Percentiles rank a stretch among this genome's conserved stretches.
These are phyloP conservation scores for Pantherophis vulpinus DNA, from an alignment of 2,797 vertebrate genomes.

Conservation along the genomic window DNA sequence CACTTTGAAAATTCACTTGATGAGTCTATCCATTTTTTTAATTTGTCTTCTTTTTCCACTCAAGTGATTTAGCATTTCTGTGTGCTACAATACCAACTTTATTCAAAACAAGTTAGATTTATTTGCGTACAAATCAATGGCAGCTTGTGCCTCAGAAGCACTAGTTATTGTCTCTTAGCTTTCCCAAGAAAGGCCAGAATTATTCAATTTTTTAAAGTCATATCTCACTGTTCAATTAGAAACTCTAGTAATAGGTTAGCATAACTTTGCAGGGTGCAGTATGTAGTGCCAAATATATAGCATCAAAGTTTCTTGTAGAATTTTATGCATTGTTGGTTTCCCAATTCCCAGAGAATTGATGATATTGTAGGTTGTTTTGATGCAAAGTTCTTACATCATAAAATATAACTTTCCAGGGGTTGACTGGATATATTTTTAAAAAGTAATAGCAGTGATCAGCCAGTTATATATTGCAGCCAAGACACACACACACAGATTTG, in stretches of 20 bases:
- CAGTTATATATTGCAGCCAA: not conserved
- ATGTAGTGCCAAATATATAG: not conserved
- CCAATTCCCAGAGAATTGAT: not conserved
- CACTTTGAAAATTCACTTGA: slow-evolving; percentile 65
- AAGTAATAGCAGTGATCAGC: not conserved
- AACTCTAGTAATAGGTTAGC: not conserved
- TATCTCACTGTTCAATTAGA: not conserved
- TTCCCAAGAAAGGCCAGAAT: not conserved
- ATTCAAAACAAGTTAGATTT: slow-evolving; percentile 8
- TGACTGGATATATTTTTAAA: not conserved
- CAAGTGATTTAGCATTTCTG: slow-evolving; percentile 54
- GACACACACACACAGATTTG: not conserved
- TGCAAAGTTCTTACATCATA: not conserved
- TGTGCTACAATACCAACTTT: not conserved
- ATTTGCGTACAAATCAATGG: not conserved
- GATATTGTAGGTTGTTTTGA: not conserved
- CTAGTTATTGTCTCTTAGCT: not conserved
- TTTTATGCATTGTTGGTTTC: not conserved
- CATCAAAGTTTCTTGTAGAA: not conserved
- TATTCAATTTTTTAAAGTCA: not conserved
- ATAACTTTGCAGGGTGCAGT: not conserved
- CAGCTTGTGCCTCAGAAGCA: not conserved
- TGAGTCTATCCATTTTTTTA: slow-evolving; percentile 59
- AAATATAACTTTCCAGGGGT: not conserved
- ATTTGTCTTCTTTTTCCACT: slow-evolving; percentile 38